Percentiles rank a stretch among this genome's conserved stretches.
Conservation (phyloP, 2,797 vertebrate species). For the Falco peregrinus region DNA sequence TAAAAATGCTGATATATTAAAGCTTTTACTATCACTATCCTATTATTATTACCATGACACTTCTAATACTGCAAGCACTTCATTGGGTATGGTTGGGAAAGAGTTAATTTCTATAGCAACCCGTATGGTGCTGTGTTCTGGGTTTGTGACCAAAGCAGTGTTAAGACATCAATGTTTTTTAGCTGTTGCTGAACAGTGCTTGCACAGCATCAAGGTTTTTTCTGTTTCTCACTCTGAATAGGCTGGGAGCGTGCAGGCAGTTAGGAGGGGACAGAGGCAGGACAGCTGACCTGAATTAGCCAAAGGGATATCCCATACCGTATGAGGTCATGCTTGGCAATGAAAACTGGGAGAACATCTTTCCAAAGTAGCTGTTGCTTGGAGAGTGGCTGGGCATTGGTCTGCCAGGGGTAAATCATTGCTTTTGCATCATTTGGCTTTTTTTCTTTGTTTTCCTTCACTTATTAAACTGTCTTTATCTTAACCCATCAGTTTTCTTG, state of each 20-base stretch:
- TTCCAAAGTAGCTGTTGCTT: background rate
- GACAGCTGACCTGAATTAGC: background rate
- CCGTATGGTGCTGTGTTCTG: fast-evolving
- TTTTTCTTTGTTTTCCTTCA: background rate
- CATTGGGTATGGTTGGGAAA: background rate
- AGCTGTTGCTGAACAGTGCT: background rate
- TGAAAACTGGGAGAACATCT: background rate
- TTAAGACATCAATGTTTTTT: background rate
- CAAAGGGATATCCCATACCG: background rate
- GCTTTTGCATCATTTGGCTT: fast-evolving
- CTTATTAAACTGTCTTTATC: background rate
- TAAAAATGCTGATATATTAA: background rate
- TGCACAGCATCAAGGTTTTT: background rate
- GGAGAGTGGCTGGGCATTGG: background rate
- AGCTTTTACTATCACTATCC: background rate
- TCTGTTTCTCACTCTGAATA: background rate
- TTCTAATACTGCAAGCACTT: background rate
- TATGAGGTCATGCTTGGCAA: background rate
- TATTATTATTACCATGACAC: background rate
- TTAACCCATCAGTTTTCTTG: background rate
- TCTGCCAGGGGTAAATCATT: background rate
- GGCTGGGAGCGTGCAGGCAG: background rate
- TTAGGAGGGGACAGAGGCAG: background rate
- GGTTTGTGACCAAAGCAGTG: background rate
- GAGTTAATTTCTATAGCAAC: background rate